Evolutionary conservation across 2,797 vertebrate genomes (phyloP).

Genomic region (Notoglanidium macrostoma): DNA sequence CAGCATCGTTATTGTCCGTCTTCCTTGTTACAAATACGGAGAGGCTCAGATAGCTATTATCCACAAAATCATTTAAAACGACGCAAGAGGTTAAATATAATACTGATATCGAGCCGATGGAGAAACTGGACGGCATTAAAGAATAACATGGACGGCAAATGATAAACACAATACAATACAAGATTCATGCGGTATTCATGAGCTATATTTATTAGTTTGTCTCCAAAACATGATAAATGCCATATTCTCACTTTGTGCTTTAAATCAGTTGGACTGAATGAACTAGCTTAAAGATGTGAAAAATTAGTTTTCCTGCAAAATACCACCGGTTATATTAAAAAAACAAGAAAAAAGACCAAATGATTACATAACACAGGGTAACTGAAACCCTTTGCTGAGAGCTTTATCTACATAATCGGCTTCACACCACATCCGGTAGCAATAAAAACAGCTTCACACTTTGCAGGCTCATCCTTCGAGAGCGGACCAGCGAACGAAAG

Average conservation of each 20-base stretch:
- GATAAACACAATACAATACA: too few relatives aligned
- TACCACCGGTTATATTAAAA: too few relatives aligned
- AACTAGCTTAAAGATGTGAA: background rate
- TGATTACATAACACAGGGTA: too few relatives aligned
- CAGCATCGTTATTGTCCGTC: too few relatives aligned
- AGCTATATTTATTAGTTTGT: background rate
- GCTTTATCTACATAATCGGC: background rate
- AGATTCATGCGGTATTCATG: background rate
- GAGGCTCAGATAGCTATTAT: too few relatives aligned
- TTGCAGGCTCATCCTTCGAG: too few relatives aligned
- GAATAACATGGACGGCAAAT: too few relatives aligned
- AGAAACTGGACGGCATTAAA: background rate
- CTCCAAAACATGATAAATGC: background rate
- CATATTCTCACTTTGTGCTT: background rate
- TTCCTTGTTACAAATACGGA: too few relatives aligned
- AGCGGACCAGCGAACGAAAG: background rate
- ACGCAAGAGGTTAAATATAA: background rate
- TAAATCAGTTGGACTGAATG: background rate
- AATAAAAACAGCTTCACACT: background rate
- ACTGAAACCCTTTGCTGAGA: background rate
- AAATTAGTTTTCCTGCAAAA: too few relatives aligned
- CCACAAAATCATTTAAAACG: background rate
- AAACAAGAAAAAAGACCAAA: too few relatives aligned
- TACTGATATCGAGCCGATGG: background rate
- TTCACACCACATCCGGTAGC: background rate